phyloP scores from a whole-genome alignment of 2,888 invertebrate genomes.

The Lithodes maja region DNA sequence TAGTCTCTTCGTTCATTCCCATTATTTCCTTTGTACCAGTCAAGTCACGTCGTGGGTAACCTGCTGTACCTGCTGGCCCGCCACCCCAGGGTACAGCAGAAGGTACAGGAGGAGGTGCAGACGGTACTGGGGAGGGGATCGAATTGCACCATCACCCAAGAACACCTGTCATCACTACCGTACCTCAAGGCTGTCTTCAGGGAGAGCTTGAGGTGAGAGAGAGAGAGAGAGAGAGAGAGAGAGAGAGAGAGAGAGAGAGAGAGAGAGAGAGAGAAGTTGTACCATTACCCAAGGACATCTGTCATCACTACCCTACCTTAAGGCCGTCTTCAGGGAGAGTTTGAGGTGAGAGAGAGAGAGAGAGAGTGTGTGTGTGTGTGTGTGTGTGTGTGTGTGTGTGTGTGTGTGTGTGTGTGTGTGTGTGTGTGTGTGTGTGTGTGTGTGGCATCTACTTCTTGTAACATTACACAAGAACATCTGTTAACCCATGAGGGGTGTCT shows the following conservation, averaged over 20 bases:
- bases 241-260: neutral
- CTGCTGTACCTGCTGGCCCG: conserved; percentile 48
- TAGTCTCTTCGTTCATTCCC: neutral
- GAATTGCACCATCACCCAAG: conserved; percentile 2
- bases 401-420: neutral
- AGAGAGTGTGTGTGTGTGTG: neutral
- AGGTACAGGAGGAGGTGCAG: conserved; percentile 33
- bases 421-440: neutral
- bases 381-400: neutral
- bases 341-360: conserved; percentile 28
- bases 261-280: neutral
- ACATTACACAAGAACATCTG: no score
- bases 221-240: neutral
- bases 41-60: conserved; percentile 48
- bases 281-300: no score
- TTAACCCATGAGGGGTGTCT: no score
- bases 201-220: conserved; percentile 45
- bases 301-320: conserved; percentile 36
- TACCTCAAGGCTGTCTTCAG: conserved; percentile 54
- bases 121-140: conserved; percentile 1
- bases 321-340: conserved; percentile 53
- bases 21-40: conserved; percentile 7
- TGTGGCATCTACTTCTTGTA: no score
- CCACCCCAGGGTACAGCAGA: conserved; percentile 25
- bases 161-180: conserved; percentile 33